phyloP scores from a whole-genome alignment of 1,140 invertebrate genomes.

The Tribolium madens region DNA sequence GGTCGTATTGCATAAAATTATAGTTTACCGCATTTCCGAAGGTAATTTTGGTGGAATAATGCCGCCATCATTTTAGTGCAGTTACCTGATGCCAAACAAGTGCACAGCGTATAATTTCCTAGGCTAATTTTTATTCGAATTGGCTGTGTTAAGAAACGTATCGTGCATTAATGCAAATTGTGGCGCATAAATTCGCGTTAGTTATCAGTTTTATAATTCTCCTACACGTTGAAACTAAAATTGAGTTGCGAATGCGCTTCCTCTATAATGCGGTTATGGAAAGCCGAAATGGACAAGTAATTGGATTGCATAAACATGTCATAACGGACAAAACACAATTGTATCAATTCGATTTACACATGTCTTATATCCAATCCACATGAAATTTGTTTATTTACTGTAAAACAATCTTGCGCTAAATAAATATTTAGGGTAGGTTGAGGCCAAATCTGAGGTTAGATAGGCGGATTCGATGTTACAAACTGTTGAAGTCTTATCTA shows the following conservation, averaged over 20 bases:
- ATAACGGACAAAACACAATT: neutral
- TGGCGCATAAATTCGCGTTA: neutral
- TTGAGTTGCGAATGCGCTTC: conserved; percentile 33
- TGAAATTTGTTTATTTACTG: conserved; percentile 12
- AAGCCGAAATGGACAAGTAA: conserved; percentile 32
- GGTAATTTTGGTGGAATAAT: neutral
- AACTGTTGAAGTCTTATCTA: conserved; percentile 41
- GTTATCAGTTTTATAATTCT: conserved; percentile 25
- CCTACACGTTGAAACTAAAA: conserved; percentile 4
- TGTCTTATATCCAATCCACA: neutral
- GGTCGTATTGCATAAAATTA: neutral
- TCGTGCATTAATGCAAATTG: conserved; percentile 11
- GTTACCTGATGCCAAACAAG: neutral
- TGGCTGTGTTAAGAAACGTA: neutral
- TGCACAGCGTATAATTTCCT: neutral
- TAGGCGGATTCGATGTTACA: neutral
- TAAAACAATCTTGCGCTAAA: conserved; percentile 12
- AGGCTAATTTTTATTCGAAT: neutral
- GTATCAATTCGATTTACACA: neutral
- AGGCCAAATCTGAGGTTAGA: neutral
- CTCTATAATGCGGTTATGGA: conserved; percentile 27
- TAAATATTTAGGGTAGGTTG: conserved; percentile 30
- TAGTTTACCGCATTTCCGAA: neutral
- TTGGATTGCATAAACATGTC: conserved; percentile 23
- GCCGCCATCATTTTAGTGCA: neutral